Conservation (phyloP, 2,888 invertebrate genomes). For the Melanostoma mellinum region DNA sequence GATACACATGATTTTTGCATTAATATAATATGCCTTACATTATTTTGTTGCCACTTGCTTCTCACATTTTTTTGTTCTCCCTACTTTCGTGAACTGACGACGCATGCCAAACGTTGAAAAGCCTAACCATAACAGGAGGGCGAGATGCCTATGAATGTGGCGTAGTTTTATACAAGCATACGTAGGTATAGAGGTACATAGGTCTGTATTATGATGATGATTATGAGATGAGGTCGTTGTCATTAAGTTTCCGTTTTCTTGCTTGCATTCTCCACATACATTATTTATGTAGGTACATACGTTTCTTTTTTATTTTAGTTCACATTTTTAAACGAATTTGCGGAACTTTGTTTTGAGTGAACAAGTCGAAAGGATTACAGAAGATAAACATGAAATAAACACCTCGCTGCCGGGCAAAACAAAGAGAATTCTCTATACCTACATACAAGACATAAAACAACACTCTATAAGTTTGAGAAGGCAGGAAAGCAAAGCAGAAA, state of each 20-base stretch:
- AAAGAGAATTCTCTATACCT: constrained; percentile 21
- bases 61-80: constrained; percentile 39
- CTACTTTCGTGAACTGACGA: constrained; percentile 50
- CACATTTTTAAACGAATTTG: constrained; percentile 37
- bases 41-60: constrained; percentile 61
- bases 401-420: constrained; percentile 42
- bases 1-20: background rate
- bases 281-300: background rate
- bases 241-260: constrained; percentile 62
- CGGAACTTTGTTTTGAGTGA: constrained; percentile 31
- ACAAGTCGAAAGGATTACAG: constrained; percentile 23
- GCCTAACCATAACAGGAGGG: constrained; percentile 56
- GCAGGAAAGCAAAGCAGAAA: constrained; percentile 1
- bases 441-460: background rate
- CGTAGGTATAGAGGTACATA: background rate
- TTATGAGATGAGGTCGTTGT: constrained; percentile 70
- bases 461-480: background rate
- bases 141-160: constrained; percentile 18
- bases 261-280: constrained; percentile 8
- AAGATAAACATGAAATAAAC: constrained; percentile 48
- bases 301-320: background rate
- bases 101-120: constrained; percentile 67
- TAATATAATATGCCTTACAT: constrained; percentile 2
- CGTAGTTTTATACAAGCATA: constrained; percentile 6
- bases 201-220: constrained; percentile 51